Percentiles rank a stretch among this genome's conserved stretches.
phyloP scores from a whole-genome alignment of 1,140 invertebrate species.

The silkworm (Bombyx mori) region ASM3026992v2 NC_085131.1:7811001-7811500 shows the following conservation, averaged over 20 bases:
- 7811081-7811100: not conserved
- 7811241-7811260: not conserved
- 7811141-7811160: not conserved
- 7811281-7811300: conserved; percentile 5
- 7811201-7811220: conserved; percentile 1
- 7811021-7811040: not conserved
- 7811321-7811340: conserved; percentile 14
- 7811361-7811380: conserved; percentile 28
- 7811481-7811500: too few species aligned
- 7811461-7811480: too few species aligned
- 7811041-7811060: not conserved
- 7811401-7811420: too few species aligned
- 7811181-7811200: conserved; percentile 2
- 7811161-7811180: not conserved
- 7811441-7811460: too few species aligned
- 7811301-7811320: not conserved
- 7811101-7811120: conserved; percentile 2
- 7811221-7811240: not conserved
- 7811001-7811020: conserved; percentile 5
- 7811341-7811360: conserved; percentile 39
- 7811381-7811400: conserved; percentile 19
- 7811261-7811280: conserved; percentile 1
- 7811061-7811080: not conserved
- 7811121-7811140: conserved; percentile 3
- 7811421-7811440: too few species aligned